Evolutionary conservation across 2,797 vertebrate genomes (phyloP), one percentile per base, ranked within the genome.

Genomic region (Melanotaenia maccullochi): DNA sequence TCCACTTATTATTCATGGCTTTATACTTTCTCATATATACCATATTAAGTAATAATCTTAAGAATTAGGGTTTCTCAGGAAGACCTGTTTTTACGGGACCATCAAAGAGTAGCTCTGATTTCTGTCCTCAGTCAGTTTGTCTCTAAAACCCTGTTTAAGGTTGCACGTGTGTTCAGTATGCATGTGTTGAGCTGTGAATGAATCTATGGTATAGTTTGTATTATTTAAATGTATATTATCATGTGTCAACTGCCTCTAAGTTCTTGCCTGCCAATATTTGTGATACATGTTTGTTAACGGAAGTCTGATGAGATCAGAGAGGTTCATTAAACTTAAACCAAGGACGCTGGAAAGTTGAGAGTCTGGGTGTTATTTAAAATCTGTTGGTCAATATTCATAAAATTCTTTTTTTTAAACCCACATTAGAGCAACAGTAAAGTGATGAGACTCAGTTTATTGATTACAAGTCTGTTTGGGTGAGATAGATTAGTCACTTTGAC

Each of bases 201-300:
- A 73, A 55, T 47, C 28, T 9, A 3, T 28, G 32, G 64, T 83
- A 80, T 73, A 66, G 87, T 90, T 92, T 90, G 76, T 87, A 86
- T 87, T 71, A 89, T 87, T 92, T 92, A 87, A 90, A 72, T 89
- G 75, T 85, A 72, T 79, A 75, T 84, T 68, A 75, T 79, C 55
- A 78, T 71, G 73, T 78, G 66, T 83, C 52, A 67, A 85, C 87
- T 91, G 93, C 91, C 92, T 93, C 83, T 68, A 85, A 93, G 90
- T 92, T 84, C 89, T 82, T 92, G 92, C 89, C 91, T 94, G 93
- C 92, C 88, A 91, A 91, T 92, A 75, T 86, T 84, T 91, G 92
- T 94, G 84, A 81, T 85, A 82, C 65, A 71, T 90, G 84, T 90
- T 83, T 77, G 84, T 81, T 73, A 79, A 88, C 85, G 67, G 59